phyloP scores from a whole-genome alignment of 2,797 vertebrate genomes.

The Nannoperca australis region DNA sequence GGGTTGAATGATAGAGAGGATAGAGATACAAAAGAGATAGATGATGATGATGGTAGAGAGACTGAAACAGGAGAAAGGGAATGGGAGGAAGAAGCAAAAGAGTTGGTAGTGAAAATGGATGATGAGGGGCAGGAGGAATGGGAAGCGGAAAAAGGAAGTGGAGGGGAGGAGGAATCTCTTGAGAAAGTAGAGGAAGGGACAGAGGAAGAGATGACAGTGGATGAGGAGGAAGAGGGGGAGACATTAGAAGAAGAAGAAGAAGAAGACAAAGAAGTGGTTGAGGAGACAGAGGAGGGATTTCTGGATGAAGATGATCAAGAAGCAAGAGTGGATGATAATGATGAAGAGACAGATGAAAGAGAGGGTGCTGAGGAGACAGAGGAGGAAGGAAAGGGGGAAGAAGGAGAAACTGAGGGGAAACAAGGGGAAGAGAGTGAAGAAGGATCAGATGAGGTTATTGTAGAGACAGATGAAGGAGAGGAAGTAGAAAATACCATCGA shows the following conservation, averaged over 20 bases:
- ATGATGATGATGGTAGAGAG: constrained; percentile 26
- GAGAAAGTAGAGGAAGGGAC: constrained; percentile 27
- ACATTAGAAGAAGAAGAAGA: constrained; percentile 22
- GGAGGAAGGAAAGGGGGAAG: not conserved
- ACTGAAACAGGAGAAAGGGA: constrained; percentile 8
- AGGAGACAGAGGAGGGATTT: constrained; percentile 24
- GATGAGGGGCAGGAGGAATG: constrained; percentile 10
- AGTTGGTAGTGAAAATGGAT: not conserved
- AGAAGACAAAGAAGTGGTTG: constrained; percentile 1
- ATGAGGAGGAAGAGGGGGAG: constrained; percentile 31
- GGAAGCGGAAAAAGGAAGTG: constrained; percentile 24
- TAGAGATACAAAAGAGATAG: constrained; percentile 28
- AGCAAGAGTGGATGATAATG: constrained; percentile 2
- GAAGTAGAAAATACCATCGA: not conserved
- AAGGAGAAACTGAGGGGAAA: not conserved
- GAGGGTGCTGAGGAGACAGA: constrained; percentile 24
- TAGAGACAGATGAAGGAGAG: constrained; percentile 8
- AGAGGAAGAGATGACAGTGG: constrained; percentile 30
- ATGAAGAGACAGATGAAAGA: constrained; percentile 57
- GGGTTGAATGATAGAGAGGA: constrained; percentile 18
- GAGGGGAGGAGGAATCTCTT: constrained; percentile 15
- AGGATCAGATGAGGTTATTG: not conserved
- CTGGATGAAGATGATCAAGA: constrained; percentile 18
- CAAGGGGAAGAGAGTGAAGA: constrained; percentile 3
- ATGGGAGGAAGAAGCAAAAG: constrained; percentile 12